Evolutionary conservation across 2,888 invertebrate species (phyloP).

Genomic region (Parnassius mnemosyne): DNA sequence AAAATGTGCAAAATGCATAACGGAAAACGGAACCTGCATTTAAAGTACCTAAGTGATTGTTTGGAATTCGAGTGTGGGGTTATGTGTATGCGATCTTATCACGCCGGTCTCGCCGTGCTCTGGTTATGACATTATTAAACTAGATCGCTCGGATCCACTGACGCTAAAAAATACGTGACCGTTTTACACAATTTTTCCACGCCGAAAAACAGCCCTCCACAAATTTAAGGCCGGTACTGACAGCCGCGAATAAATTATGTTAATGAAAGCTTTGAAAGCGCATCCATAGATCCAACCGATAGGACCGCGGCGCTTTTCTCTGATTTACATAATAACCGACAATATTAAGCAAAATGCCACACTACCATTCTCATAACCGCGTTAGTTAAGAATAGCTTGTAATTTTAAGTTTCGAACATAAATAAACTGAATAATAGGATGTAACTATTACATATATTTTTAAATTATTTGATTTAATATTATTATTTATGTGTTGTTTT

Average conservation of each 20-base stretch:
- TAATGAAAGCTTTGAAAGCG: constrained; percentile 76
- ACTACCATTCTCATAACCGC: constrained; percentile 22
- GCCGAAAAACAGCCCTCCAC: constrained; percentile 71
- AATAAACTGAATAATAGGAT: too few species aligned
- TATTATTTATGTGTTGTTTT: too few species aligned
- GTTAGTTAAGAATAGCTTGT: background rate
- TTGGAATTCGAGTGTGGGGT: constrained; percentile 52
- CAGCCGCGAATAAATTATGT: constrained; percentile 77
- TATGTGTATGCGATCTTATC: constrained; percentile 68
- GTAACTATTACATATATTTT: too few species aligned
- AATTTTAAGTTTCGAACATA: background rate
- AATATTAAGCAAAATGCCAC: constrained; percentile 24
- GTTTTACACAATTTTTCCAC: constrained; percentile 65
- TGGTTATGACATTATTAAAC: constrained; percentile 77
- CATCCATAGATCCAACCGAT: constrained; percentile 70
- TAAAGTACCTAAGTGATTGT: constrained; percentile 63
- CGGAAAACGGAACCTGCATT: constrained; percentile 49
- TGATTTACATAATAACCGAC: constrained; percentile 68
- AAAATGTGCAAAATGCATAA: constrained; percentile 8
- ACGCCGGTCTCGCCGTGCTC: constrained; percentile 43
- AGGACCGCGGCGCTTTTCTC: constrained; percentile 52
- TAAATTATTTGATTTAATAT: too few species aligned
- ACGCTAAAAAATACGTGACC: constrained; percentile 76
- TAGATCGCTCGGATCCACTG: constrained; percentile 53
- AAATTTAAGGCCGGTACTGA: constrained; percentile 76